These are phyloP conservation scores for Drosophila carrolli DNA, from an alignment of 1,140 invertebrate species.

Conservation along the genomic window DNA sequence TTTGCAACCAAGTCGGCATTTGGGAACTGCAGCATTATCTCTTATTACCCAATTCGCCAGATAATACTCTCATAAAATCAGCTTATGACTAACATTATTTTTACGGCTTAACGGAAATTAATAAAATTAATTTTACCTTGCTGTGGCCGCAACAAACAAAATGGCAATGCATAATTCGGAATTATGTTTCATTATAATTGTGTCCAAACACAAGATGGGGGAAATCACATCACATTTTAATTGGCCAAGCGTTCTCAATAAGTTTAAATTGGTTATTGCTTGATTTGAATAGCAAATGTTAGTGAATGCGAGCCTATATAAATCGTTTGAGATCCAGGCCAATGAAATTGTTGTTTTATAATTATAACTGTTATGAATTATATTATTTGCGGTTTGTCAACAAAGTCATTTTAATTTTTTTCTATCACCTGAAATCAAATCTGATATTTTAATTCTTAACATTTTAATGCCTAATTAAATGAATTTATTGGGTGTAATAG, in stretches of 20 bases:
- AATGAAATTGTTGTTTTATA: slow-evolving; percentile 41
- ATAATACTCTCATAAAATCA: slow-evolving; percentile 12
- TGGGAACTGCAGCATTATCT: slow-evolving; percentile 1
- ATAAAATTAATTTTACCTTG: slow-evolving; percentile 20
- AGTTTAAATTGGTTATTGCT: slow-evolving; percentile 33
- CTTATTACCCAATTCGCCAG: slow-evolving; percentile 9
- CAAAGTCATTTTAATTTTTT: slow-evolving; percentile 19
- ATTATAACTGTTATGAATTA: slow-evolving; percentile 34
- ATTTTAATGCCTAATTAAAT: slow-evolving; percentile 52
- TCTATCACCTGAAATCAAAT: slow-evolving; percentile 2
- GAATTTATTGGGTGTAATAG: slow-evolving; percentile 34
- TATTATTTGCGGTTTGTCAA: slow-evolving; percentile 47
- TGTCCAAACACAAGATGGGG: slow-evolving; percentile 34
- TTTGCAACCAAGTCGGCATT: too few species aligned
- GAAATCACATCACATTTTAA: slow-evolving; percentile 49
- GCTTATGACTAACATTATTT: slow-evolving; percentile 49
- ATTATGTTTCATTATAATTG: slow-evolving; percentile 60
- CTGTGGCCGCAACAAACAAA: slow-evolving; percentile 7
- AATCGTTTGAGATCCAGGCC: not conserved
- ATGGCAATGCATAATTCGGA: slow-evolving; percentile 25
- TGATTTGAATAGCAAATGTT: slow-evolving; percentile 25
- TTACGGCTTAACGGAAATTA: slow-evolving; percentile 43
- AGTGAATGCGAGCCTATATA: slow-evolving; percentile 8
- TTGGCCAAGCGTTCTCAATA: slow-evolving; percentile 46
- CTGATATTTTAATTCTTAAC: slow-evolving; percentile 15